Evolutionary conservation across 2,113 vertebrate species (phyloP).

Genomic region (Podarcis muralis): DNA sequence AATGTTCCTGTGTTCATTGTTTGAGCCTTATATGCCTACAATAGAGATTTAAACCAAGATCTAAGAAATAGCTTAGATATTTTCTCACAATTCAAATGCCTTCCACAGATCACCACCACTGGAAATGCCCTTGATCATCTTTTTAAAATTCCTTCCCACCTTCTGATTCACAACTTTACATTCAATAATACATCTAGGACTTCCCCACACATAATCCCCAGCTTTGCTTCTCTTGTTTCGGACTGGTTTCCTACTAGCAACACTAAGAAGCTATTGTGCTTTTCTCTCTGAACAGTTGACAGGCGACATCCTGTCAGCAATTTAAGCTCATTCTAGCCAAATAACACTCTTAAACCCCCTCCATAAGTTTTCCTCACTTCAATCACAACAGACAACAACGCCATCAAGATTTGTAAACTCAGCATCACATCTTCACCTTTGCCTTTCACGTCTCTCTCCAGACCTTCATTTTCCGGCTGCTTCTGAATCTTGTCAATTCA

Average conservation of each 20-base stretch:
- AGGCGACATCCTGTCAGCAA: neutral
- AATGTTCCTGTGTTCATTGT: neutral
- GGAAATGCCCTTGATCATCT: too few species aligned
- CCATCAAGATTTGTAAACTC: slow-evolving; percentile 20
- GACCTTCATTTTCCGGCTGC: slow-evolving; percentile 2
- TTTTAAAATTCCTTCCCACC: neutral
- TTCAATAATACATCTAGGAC: neutral
- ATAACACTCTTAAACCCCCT: slow-evolving; percentile 6
- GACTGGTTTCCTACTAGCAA: neutral
- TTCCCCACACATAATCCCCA: neutral
- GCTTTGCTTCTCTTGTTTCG: neutral
- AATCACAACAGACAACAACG: neutral
- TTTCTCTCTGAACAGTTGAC: neutral
- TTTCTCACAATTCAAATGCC: neutral
- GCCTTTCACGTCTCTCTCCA: neutral
- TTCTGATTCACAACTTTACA: neutral
- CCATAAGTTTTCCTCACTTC: neutral
- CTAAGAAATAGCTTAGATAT: neutral
- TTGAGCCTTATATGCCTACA: neutral
- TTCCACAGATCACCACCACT: neutral
- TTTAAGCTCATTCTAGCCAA: neutral
- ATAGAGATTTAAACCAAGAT: neutral
- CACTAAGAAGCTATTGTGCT: neutral
- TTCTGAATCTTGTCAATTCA: slow-evolving; percentile 18
- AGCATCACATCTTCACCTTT: slow-evolving; percentile 8